Conservation (phyloP, 2,797 vertebrate species). For the Coregonus sp. region DNA sequence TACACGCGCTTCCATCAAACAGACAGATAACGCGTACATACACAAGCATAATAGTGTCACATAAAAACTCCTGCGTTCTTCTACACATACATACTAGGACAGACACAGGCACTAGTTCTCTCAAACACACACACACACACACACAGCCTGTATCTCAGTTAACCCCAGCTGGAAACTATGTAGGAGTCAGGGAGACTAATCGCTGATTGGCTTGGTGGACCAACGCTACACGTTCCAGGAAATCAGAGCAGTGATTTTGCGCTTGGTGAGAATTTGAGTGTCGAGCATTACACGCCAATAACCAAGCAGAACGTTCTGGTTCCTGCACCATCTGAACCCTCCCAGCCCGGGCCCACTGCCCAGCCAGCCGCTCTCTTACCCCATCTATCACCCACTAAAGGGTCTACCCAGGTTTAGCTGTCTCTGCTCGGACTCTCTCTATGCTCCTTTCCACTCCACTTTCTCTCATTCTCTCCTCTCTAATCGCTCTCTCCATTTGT, state of each 20-base stretch:
- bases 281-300: conserved; percentile 44
- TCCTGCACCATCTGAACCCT: conserved; percentile 32
- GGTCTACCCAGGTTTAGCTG: neutral
- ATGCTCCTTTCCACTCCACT: neutral
- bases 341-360: conserved; percentile 36
- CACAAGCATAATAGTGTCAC: neutral
- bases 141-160: conserved; percentile 25
- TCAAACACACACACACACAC: neutral
- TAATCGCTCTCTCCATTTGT: neutral
- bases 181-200: conserved; percentile 39
- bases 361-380: neutral
- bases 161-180: conserved; percentile 54
- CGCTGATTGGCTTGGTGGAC: conserved; percentile 30
- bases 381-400: neutral
- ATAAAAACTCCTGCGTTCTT: neutral
- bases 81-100: conserved; percentile 8
- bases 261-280: conserved; percentile 34
- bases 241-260: conserved; percentile 27
- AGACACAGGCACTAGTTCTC: conserved; percentile 11
- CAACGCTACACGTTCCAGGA: conserved; percentile 33
- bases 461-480: neutral
- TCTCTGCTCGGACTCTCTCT: neutral
- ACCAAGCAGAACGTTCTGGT: conserved; percentile 31
- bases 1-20: conserved; percentile 5
- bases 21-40: conserved; percentile 11